phyloP scores from a whole-genome alignment of 1,140 invertebrate genomes.

The Notospermus geniculatus region DNA sequence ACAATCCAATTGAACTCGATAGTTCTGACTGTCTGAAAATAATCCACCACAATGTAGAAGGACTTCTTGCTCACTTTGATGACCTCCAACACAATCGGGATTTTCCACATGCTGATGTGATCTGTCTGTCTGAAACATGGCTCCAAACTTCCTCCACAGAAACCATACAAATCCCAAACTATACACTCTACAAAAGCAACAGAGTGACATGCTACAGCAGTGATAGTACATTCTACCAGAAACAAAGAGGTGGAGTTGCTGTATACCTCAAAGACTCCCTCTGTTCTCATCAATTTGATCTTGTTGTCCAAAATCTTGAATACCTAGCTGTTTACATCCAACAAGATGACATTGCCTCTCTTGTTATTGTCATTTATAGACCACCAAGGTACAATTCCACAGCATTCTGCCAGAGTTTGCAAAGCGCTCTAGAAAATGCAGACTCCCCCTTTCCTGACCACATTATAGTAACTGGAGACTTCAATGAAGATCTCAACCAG shows the following conservation, averaged over 20 bases:
- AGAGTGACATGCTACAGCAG: neutral
- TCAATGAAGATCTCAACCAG: conserved; percentile 12
- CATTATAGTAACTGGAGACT: conserved; percentile 16
- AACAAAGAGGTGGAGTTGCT: neutral
- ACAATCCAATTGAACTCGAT: neutral
- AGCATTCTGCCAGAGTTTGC: conserved; percentile 5
- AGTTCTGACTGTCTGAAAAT: conserved; percentile 12
- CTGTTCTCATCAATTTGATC: neutral
- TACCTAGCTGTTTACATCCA: conserved; percentile 2
- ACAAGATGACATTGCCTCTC: neutral
- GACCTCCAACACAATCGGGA: neutral
- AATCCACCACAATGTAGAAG: conserved; percentile 9
- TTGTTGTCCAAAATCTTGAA: neutral
- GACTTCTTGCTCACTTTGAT: conserved; percentile 14
- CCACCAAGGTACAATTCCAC: conserved; percentile 10
- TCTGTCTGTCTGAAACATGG: conserved; percentile 5
- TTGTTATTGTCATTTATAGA: conserved; percentile 16
- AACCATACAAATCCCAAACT: neutral
- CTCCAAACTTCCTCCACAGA: neutral
- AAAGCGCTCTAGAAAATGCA: neutral
- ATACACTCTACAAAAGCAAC: conserved; percentile 4
- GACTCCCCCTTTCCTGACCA: neutral
- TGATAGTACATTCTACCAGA: neutral
- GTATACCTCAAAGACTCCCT: neutral
- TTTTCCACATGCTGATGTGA: neutral